Evolutionary conservation across 2,113 vertebrate species (phyloP), one percentile per base, ranked within the genome.

Genomic region (Nibea albiflora): DNA sequence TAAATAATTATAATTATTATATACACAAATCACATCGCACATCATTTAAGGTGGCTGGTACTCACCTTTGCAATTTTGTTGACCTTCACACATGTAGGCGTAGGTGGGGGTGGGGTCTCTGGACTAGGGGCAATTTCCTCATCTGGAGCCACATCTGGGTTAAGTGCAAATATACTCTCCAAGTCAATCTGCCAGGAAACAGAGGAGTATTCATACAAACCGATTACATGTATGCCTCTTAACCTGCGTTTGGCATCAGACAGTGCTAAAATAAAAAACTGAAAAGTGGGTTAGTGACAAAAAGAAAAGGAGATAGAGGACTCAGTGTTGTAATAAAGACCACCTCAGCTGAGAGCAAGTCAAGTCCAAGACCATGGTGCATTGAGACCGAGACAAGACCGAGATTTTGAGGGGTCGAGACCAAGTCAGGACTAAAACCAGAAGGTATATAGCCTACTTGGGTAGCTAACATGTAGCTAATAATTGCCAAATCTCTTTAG

Each of bases 121-220:
- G 96, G 96, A 82, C 94, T 95, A 14, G 96, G 95, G 56, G 96
- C 95, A 88, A 96, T 95, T 89, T 99, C 97, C 89, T 99, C 98
- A 89, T 98, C 97, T 71, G 95, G 96, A 80, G 95, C 96, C 91
- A 99, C 95, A 86, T 98, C 96, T 67, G 97, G 96, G 89, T 99
- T 99, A 93, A 99, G 97, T 88, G 97, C 95, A 96, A 99, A 99
- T 95, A 98, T 96, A 91, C 97, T 98, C 86, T 99, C 98, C 94
- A 99, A 93, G 86, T 99, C 98, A 93, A 99, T 99, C 98, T 99
- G 92, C 79, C 15, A 39, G 70, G 57, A 75, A 78, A 85, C 73
- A 85, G 15, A 90, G 68, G 14, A 74, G 56, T 11, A 54, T 61
- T 39, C n/a, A 57, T 31, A 22, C 20, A 20, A 39, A 14, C 8